These are phyloP conservation scores for Periophthalmus magnuspinnatus DNA, from an alignment of 2,797 vertebrate species.

Conservation along the genomic window DNA sequence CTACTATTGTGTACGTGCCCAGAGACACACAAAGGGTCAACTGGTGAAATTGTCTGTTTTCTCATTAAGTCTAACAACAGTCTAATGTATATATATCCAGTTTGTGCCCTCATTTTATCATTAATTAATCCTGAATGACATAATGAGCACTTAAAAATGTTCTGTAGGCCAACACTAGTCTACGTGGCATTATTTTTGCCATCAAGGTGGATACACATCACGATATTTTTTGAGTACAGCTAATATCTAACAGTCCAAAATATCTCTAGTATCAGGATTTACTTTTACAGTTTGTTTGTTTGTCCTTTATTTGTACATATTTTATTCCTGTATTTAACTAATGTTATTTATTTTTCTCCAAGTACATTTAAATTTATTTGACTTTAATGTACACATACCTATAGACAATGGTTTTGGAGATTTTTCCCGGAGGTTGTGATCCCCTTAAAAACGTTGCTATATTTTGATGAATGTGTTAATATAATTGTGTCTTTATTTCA, in stretches of 20 bases:
- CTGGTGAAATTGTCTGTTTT: constrained; percentile 70
- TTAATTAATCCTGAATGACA: constrained; percentile 74
- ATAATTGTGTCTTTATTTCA: constrained; percentile 9
- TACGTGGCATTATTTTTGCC: neutral
- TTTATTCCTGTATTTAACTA: too few relatives aligned
- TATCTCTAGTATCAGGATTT: too few relatives aligned
- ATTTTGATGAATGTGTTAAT: constrained; percentile 5
- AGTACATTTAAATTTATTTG: too few relatives aligned
- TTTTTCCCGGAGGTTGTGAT: too few relatives aligned
- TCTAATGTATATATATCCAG: constrained; percentile 69
- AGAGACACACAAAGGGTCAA: constrained; percentile 66
- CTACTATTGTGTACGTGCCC: constrained; percentile 68
- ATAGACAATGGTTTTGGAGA: too few relatives aligned
- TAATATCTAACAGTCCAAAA: too few relatives aligned
- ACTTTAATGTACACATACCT: too few relatives aligned
- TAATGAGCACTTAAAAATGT: constrained; percentile 59
- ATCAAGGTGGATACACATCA: neutral
- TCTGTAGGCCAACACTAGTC: constrained; percentile 19
- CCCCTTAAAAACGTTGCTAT: neutral
- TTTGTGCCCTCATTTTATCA: constrained; percentile 69
- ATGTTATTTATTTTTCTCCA: too few relatives aligned
- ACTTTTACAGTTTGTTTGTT: too few relatives aligned
- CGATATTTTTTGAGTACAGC: neutral
- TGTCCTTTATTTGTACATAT: too few relatives aligned
- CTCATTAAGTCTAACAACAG: constrained; percentile 72